Evolutionary conservation across 2,888 invertebrate genomes (phyloP), one percentile per base, ranked within the genome.

Genomic region (Andrena chrysosceles): DNA sequence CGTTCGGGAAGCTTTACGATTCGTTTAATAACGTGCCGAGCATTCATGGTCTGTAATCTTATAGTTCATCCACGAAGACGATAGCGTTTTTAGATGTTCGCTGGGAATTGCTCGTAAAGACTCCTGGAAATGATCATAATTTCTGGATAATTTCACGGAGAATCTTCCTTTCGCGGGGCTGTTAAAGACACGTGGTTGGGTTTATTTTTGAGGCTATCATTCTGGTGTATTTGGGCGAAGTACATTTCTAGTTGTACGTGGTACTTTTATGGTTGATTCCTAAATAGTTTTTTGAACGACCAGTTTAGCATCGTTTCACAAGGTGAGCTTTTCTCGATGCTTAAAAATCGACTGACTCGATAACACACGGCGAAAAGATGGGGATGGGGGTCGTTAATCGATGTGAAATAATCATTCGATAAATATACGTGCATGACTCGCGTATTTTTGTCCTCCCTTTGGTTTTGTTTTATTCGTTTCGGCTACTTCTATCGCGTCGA

Each of bases 101-200:
- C 23, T 4, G 23, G 1, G 42, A 77, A 77, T 70, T 54, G 75
- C 52, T 72, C 62, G 60, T 85, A 82, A 81, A 81, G 62, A 42
- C 29, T 42, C 16, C 29, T n/a, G 64, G 26, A 33, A 35, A 26
- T 20, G 2, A 8, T 72, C 63, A 66, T 85, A 77, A 80, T 80
- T 76, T 66, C 23, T n/a, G 48, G 29, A 33, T 68, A 80, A 72
- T 83, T 83, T 13, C 10, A 5, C n/a, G 20, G 49, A n/a, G 31
- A 8, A 54, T 23, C 1, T n/a, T 52, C 52, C 20, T 52, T 20
- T 20, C n/a, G 20, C 20, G 20, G 20, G 8, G 20, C 20, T 20
- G 52, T 52, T 52, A 20, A 20, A 52, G 20, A 8, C 52, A 20
- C 20, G 52, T 52, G 42, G 42, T 13, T 35, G 35, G 35, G 10